Evolutionary conservation across 2,888 invertebrate genomes (phyloP), one percentile per base, ranked within the genome.

Genomic region (Calliphora vomitoria): DNA sequence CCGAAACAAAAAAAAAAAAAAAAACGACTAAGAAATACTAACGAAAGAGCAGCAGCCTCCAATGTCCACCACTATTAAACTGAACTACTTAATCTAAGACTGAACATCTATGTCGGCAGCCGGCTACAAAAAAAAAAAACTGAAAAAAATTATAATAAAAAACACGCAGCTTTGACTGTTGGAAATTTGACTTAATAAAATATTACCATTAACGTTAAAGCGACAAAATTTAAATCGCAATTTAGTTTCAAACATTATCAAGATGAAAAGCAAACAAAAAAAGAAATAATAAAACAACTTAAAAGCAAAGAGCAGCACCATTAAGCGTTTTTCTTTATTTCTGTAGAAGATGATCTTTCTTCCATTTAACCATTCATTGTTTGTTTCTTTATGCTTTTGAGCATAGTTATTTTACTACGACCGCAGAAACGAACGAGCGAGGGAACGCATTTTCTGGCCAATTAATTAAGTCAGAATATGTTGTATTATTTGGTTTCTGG

Each of bases 381-480:
- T 82, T 78, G 35, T 72, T 87, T 44, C 25, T 78, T 80, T 47
- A 25, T 78, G 72, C 79, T 44, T 72, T 64, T 85, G 68, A 76
- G 50, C 78, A 79, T 50, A 74, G 74, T 53, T 86, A 20, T 58
- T 64, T 66, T 85, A 50, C 69, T 47, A 66, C 38, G 47, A 25
- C 15, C 11, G 18, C 0, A 60, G 44, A 3, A 72, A 15, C 10
- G 20, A 58, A 6, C 58, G 38, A 82, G 74, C 82, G 74, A 82
- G 74, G 66, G 80, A 83, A 88, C 87, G 88, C 88, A 88, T 89
- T 89, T 89, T 88, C 79, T 88, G 88, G 81, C 88, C 88, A 89
- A 90, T 89, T 89, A 89, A 89, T 89, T 89, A 89, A 88, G 89
- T 84, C 86, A 87, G 87, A 87, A 87, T 79, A 87, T 87, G 85